phyloP scores from a whole-genome alignment of 2,113 vertebrate species.

The Noturus placidus region DNA sequence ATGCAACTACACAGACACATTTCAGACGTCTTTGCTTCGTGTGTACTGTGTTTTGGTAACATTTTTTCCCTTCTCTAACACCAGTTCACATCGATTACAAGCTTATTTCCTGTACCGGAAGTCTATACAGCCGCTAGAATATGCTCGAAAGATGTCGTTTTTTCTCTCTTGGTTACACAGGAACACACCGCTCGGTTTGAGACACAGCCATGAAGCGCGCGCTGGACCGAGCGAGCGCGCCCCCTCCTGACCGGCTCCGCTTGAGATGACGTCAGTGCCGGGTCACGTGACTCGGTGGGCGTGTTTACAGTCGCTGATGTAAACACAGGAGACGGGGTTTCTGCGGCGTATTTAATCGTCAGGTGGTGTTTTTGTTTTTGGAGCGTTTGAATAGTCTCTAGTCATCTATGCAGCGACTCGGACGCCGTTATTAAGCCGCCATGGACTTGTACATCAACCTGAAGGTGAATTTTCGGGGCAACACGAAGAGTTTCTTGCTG shows the following conservation, averaged over 20 bases:
- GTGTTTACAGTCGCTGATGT: constrained; percentile 63
- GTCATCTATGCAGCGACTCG: background rate
- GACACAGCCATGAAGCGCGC: background rate
- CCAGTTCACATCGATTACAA: background rate
- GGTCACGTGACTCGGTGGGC: constrained; percentile 62
- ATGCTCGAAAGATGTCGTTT: no score
- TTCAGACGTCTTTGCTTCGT: background rate
- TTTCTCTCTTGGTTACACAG: no score
- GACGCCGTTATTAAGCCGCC: constrained; percentile 7
- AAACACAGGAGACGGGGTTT: constrained; percentile 65
- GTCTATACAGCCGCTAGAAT: background rate
- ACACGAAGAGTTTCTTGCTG: constrained; percentile 77
- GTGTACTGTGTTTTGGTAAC: background rate
- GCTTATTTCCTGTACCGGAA: background rate
- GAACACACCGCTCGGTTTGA: background rate
- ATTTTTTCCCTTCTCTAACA: background rate
- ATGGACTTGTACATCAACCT: constrained; percentile 76
- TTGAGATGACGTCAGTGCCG: constrained; percentile 29
- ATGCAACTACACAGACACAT: background rate
- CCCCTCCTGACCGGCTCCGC: background rate
- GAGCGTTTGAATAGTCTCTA: background rate
- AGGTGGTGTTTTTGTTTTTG: background rate
- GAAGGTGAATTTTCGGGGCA: constrained; percentile 76
- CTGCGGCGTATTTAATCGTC: background rate
- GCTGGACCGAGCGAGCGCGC: background rate